Conservation (phyloP, 2,888 invertebrate species). For the Hoplodrina ambigua region DNA sequence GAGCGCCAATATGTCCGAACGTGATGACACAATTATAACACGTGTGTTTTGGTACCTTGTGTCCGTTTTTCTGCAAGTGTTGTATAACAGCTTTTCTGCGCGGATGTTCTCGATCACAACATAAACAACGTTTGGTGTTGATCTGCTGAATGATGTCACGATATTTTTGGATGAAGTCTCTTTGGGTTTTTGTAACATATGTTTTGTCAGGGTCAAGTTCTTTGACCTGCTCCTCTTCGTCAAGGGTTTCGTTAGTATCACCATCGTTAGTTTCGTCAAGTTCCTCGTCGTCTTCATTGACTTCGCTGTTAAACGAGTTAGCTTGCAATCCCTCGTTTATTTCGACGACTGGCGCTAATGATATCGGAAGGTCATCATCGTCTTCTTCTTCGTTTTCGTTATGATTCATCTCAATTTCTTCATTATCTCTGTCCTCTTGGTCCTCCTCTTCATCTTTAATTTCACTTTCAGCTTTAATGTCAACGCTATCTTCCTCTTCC, state of each 20-base stretch:
- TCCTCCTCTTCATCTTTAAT: constrained; percentile 66
- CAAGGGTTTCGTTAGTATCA: constrained; percentile 74
- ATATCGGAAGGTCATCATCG: constrained; percentile 81
- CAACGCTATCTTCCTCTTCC: constrained; percentile 70
- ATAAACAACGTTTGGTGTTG: constrained; percentile 87
- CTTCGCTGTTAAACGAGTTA: constrained; percentile 80
- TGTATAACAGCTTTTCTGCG: constrained; percentile 89
- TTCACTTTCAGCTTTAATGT: constrained; percentile 69
- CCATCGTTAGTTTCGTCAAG: constrained; percentile 70
- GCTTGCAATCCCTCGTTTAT: constrained; percentile 86
- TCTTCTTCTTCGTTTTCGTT: constrained; percentile 79
- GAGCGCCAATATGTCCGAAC: constrained; percentile 88
- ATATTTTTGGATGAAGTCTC: constrained; percentile 85
- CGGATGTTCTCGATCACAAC: constrained; percentile 86
- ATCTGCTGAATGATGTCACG: constrained; percentile 87
- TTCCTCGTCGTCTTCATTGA: constrained; percentile 81
- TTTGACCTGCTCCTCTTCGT: constrained; percentile 70
- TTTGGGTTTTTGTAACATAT: constrained; percentile 85
- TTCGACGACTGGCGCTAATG: constrained; percentile 82
- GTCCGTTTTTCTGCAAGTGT: constrained; percentile 89
- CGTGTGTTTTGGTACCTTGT: constrained; percentile 91
- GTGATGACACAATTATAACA: constrained; percentile 92
- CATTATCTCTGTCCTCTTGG: constrained; percentile 70
- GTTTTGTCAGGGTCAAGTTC: constrained; percentile 82
- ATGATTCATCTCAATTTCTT: constrained; percentile 74